Conservation (phyloP, 2,888 invertebrate genomes). For the Hypercompe scribonia region DNA sequence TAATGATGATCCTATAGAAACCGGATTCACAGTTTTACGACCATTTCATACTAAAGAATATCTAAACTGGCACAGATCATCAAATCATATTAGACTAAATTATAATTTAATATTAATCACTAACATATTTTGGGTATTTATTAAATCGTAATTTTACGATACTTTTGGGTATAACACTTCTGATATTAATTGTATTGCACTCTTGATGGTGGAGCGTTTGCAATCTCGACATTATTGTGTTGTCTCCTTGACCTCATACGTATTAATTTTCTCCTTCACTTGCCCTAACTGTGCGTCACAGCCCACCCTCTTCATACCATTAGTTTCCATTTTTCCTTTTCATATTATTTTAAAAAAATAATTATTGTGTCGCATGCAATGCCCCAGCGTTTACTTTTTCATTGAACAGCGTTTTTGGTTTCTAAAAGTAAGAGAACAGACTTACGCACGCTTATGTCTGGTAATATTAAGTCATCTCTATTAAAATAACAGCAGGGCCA, state of each 20-base stretch:
- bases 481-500: neutral
- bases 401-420: neutral
- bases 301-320: neutral
- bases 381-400: neutral
- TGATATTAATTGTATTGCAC: constrained; percentile 1
- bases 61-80: neutral
- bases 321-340: neutral
- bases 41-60: neutral
- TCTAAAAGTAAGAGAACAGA: neutral
- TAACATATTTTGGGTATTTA: neutral
- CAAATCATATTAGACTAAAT: neutral
- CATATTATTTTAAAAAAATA: neutral
- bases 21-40: neutral
- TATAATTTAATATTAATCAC: neutral
- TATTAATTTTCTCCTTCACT: neutral
- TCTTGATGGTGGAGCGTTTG: neutral
- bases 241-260: constrained; percentile 1
- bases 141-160: too few relatives aligned
- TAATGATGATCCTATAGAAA: neutral
- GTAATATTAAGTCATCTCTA: neutral
- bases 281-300: neutral
- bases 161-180: neutral
- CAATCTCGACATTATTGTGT: neutral
- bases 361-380: too few relatives aligned
- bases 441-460: neutral